A percentile compares a stretch with the other conserved stretches of the same genome.
Conservation (phyloP, 2,113 vertebrate species). For the Anseranas semipalmata region DNA sequence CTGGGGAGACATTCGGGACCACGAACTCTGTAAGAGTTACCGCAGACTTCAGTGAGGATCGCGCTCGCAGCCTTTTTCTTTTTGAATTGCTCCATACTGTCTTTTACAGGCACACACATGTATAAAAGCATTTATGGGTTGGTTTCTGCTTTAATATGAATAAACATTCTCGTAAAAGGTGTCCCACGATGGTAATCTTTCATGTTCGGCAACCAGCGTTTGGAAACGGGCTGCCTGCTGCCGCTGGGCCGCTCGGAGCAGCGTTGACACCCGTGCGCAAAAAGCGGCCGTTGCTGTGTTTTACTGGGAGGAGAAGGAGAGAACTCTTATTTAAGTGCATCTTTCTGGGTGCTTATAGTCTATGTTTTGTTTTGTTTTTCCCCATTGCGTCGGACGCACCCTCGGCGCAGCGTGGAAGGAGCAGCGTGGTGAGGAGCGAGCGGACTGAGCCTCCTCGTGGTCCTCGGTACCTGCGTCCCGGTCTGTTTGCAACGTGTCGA, state of each 20-base stretch:
- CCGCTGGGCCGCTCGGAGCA: neutral
- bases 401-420: neutral
- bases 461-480: neutral
- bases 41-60: conserved; percentile 91
- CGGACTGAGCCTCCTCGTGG: neutral
- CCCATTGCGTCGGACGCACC: conserved; percentile 18
- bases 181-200: conserved; percentile 70
- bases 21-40: conserved; percentile 98
- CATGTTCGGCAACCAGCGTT: neutral
- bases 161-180: conserved; percentile 67
- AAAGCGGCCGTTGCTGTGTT: neutral
- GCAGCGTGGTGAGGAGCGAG: neutral
- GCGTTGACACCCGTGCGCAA: neutral
- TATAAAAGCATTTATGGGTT: conserved; percentile 70
- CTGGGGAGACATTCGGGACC: conserved; percentile 98
- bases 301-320: conserved; percentile 1
- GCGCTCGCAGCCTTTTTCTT: conserved; percentile 43
- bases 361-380: neutral
- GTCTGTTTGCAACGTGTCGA: conserved; percentile 51
- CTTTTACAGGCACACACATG: conserved; percentile 44
- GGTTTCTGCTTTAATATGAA: conserved; percentile 81
- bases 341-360: conserved; percentile 48
- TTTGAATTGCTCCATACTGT: conserved; percentile 49
- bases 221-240: conserved; percentile 5
- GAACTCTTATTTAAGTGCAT: conserved; percentile 26